Base-by-base conservation (phyloP, 2,797 vertebrate genomes). In the Vultur gryphus region DNA sequence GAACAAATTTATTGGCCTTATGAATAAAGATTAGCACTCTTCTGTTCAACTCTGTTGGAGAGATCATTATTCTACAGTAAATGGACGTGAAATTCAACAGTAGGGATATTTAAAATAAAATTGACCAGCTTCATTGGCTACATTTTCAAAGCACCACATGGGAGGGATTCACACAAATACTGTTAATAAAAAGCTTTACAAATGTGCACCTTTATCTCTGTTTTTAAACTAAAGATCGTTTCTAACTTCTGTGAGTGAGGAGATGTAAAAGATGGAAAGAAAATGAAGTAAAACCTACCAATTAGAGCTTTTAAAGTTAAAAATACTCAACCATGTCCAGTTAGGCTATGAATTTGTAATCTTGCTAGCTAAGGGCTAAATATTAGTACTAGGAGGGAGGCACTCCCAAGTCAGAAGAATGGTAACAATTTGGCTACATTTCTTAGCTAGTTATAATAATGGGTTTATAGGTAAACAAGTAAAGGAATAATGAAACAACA, bases 1-100 rank as follows among this genome's bases (percentile, higher is more conserved):
- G 89, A 97, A 96, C 62, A 95, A 97, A 93, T 88, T 75, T 97
- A 95, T 96, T 95, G 0, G 69, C 49, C 75, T 97, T 95, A 97
- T 97, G 97, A 97, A 97, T 97, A 98, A 97, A 98, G 83, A 98
- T 97, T 65, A 97, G 33, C 54, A 89, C 49, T 96, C 29, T 79
- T 92, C 73, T 95, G 59, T 94, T 96, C 80, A 92, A 78, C 71
- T 93, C 71, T 9, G 20, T 77, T 95, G 84, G 85, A 81, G 48
- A 95, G 93, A 97, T 96, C 31, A 93, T 95, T 93, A 94, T 97
- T 97, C 84, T 90, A 89, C 54, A 95, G 70, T 94, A 97, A 97
- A 97, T 87, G 84, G 82, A 95, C 64, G 87, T 70, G 85, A 88
- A 95, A 93, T 91, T 91, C 67, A 92, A 41, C 41, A 41, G 58